phyloP scores from a whole-genome alignment of 2,888 invertebrate species.

The Resseliella maxima region DNA sequence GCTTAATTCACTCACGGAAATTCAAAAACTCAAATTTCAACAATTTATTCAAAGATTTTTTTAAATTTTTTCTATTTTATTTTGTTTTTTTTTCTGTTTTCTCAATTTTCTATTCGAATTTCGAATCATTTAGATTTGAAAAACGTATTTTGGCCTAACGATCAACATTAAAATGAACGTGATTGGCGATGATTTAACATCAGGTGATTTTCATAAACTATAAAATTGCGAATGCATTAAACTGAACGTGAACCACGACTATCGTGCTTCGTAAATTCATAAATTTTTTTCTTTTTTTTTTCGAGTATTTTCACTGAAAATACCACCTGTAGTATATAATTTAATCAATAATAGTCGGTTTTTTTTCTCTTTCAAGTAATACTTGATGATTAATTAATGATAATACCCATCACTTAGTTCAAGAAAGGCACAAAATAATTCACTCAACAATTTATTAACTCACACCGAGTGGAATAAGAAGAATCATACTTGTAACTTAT shows the following conservation, averaged over 20 bases:
- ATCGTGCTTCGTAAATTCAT: not conserved
- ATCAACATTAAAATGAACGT: not conserved
- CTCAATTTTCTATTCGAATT: too few relatives aligned
- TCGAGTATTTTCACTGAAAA: not conserved
- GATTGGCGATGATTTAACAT: not conserved
- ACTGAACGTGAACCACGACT: slow-evolving; percentile 11
- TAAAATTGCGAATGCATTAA: not conserved
- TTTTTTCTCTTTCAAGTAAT: not conserved
- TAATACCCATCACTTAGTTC: slow-evolving; percentile 9
- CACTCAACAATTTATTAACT: not conserved
- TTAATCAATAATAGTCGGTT: not conserved
- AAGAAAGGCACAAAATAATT: not conserved
- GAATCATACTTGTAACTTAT: too few relatives aligned
- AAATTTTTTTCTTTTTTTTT: not conserved
- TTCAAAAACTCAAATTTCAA: not conserved
- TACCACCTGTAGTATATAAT: not conserved
- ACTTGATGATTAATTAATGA: not conserved
- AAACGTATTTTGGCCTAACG: not conserved
- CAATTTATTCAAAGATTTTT: too few relatives aligned
- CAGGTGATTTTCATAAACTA: not conserved
- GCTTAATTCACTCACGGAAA: not conserved
- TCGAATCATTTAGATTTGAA: not conserved
- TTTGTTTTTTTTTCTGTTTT: too few relatives aligned
- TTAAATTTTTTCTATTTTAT: too few relatives aligned
- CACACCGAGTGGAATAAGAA: not conserved